Percentiles rank a stretch among this genome's conserved stretches.
Evolutionary conservation across 2,113 vertebrate species (phyloP).

Genomic region (Muntiacus reevesi): DNA sequence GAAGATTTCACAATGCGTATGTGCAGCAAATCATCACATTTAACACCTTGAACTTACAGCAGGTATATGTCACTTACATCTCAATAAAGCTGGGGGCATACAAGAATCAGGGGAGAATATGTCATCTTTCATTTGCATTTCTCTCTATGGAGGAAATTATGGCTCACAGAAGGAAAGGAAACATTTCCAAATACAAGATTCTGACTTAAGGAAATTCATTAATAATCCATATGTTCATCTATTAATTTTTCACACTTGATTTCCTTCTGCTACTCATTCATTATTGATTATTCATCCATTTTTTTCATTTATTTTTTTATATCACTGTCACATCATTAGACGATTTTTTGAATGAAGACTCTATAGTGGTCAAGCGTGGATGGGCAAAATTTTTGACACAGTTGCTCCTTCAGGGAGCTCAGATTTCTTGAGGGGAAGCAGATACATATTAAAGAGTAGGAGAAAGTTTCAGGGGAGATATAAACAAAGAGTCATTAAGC

Average conservation of each 20-base stretch:
- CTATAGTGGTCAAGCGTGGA: not conserved
- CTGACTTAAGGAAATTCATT: not conserved
- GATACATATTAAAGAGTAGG: not conserved
- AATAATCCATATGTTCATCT: not conserved
- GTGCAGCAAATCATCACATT: not conserved
- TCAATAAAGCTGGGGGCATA: not conserved
- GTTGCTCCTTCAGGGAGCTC: not conserved
- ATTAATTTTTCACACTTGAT: not conserved
- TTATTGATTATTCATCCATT: not conserved
- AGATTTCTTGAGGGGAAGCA: not conserved
- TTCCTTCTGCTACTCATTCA: not conserved
- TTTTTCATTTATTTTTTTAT: not conserved
- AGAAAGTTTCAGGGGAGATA: not conserved
- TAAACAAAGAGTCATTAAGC: not conserved
- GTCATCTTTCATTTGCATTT: not conserved
- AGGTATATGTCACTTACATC: not conserved
- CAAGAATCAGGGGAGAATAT: not conserved
- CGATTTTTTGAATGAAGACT: not conserved
- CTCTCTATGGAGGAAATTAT: not conserved
- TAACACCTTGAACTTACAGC: not conserved
- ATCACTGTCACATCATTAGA: not conserved
- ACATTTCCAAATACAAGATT: not conserved
- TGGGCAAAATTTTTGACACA: not conserved
- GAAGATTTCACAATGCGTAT: not conserved
- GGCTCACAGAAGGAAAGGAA: not conserved